Percentiles rank a stretch among this genome's conserved stretches.
phyloP scores from a whole-genome alignment of 2,797 vertebrate species.

The Aeoliscus strigatus region DNA sequence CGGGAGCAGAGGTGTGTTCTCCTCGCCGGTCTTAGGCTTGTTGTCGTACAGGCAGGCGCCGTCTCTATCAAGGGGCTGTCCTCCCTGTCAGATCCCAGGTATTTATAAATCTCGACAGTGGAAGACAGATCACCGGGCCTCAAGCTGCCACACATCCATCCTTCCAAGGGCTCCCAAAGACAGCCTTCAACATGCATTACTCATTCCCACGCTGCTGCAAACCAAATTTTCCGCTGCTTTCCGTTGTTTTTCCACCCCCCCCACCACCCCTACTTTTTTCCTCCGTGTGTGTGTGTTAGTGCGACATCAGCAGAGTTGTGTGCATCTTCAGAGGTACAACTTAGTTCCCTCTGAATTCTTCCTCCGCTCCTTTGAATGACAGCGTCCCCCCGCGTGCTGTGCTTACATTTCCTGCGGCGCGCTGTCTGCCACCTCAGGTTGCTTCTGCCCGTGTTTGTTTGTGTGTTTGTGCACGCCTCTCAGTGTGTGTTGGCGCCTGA shows the following conservation, averaged over 20 bases:
- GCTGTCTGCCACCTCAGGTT: constrained; percentile 30
- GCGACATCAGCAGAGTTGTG: constrained; percentile 8
- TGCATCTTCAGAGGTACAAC: constrained; percentile 25
- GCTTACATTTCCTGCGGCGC: constrained; percentile 31
- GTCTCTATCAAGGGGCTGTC: constrained; percentile 37
- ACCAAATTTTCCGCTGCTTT: constrained; percentile 31
- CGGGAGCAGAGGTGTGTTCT: constrained; percentile 19
- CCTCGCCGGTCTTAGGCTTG: not conserved
- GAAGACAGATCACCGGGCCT: constrained; percentile 51
- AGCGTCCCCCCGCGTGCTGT: constrained; percentile 24
- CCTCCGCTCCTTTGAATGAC: constrained; percentile 25
- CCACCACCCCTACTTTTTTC: too few relatives aligned
- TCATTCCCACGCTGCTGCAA: constrained; percentile 31
- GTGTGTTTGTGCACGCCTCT: constrained; percentile 27
- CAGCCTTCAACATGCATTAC: constrained; percentile 56
- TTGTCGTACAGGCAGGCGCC: constrained; percentile 4
- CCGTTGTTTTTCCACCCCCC: constrained; percentile 13
- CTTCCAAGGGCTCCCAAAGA: constrained; percentile 51
- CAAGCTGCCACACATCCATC: constrained; percentile 57
- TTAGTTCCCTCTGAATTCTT: constrained; percentile 29
- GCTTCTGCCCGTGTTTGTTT: constrained; percentile 42
- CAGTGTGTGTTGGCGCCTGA: constrained; percentile 22
- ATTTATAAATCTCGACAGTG: constrained; percentile 56
- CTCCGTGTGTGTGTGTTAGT: not conserved
- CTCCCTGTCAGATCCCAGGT: constrained; percentile 49